Evolutionary conservation across 1,140 invertebrate species (phyloP).

Genomic region (Zaprionus ornatus): DNA sequence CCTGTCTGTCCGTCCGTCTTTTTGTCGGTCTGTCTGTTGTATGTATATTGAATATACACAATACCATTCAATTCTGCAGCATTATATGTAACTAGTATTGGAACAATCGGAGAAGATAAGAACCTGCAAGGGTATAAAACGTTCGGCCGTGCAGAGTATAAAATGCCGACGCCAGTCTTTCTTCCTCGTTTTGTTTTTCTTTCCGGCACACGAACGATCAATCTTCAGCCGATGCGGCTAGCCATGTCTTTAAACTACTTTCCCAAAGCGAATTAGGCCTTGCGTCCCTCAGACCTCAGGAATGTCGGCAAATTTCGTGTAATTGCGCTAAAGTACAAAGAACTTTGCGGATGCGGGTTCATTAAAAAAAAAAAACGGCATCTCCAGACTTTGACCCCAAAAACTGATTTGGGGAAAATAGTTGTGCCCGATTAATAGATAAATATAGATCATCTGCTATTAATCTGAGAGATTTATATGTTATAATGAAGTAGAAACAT

Average conservation of each 20-base stretch:
- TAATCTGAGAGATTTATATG: constrained; percentile 56
- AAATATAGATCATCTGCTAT: constrained; percentile 67
- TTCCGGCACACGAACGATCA: constrained; percentile 68
- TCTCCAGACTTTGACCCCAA: constrained; percentile 54
- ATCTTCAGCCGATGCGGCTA: constrained; percentile 50
- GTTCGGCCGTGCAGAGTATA: too few species aligned
- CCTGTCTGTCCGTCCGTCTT: too few species aligned
- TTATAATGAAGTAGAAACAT: constrained; percentile 3
- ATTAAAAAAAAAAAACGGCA: constrained; percentile 37
- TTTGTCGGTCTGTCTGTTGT: too few species aligned
- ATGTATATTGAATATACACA: too few species aligned
- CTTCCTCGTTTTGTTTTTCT: constrained; percentile 41
- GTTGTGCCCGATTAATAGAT: constrained; percentile 31
- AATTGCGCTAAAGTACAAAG: constrained; percentile 53
- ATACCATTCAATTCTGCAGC: too few species aligned
- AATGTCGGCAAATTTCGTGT: constrained; percentile 54
- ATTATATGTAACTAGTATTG: too few species aligned
- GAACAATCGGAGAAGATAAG: too few species aligned
- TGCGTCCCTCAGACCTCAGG: constrained; percentile 36
- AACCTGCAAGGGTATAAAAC: too few species aligned
- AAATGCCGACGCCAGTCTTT: too few species aligned
- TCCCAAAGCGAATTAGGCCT: constrained; percentile 25
- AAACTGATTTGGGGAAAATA: not conserved
- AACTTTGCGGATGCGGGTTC: constrained; percentile 54
- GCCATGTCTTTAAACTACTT: constrained; percentile 60